Evolutionary conservation across 2,888 invertebrate genomes (phyloP).

Genomic region (Sarcophaga rosellei): DNA sequence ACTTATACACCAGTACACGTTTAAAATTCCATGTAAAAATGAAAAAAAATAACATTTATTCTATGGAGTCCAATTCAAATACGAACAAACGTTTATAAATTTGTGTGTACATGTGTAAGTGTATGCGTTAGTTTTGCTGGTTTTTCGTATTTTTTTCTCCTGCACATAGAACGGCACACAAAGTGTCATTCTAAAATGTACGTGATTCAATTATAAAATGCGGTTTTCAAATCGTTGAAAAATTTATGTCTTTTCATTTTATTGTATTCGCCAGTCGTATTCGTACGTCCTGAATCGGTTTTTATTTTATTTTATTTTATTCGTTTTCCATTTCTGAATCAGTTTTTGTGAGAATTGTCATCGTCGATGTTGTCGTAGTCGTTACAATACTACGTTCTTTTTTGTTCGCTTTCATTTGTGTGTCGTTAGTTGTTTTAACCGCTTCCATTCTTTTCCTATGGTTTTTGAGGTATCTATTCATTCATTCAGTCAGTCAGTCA

Average conservation of each 20-base stretch:
- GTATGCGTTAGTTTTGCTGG: slow-evolving; percentile 36
- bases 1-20: background rate
- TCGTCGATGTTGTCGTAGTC: background rate
- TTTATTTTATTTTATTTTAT: slow-evolving; percentile 71
- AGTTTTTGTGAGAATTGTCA: background rate
- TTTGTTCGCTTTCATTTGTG: background rate
- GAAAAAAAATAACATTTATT: slow-evolving; percentile 29
- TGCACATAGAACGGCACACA: slow-evolving; percentile 64
- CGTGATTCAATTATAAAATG: slow-evolving; percentile 81
- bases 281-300: slow-evolving; percentile 68
- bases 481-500: slow-evolving; percentile 40
- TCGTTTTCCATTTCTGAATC: slow-evolving; percentile 17
- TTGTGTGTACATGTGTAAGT: slow-evolving; percentile 7
- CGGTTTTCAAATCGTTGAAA: slow-evolving; percentile 80
- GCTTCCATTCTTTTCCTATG: slow-evolving; percentile 33
- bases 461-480: slow-evolving; percentile 55
- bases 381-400: background rate
- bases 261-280: slow-evolving; percentile 52
- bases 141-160: slow-evolving; percentile 12
- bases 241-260: slow-evolving; percentile 77
- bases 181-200: slow-evolving; percentile 76
- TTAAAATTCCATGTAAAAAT: slow-evolving; percentile 22
- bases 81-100: slow-evolving; percentile 38
- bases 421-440: slow-evolving; percentile 15
- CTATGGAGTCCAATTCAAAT: slow-evolving; percentile 44